Conservation (phyloP, 2,888 invertebrate species). For the Phengaris arion region DNA sequence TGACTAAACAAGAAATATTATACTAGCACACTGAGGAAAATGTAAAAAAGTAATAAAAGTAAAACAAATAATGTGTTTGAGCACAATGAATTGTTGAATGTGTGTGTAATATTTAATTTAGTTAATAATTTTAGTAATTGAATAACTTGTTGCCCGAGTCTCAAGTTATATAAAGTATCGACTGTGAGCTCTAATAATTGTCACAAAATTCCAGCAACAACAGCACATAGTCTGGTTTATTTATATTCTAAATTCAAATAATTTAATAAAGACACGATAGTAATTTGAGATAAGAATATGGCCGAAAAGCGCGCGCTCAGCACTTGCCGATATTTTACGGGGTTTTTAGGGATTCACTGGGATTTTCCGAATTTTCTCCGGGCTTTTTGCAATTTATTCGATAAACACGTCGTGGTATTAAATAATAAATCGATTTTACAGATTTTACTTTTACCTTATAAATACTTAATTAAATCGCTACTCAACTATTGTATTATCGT, state of each 20-base stretch:
- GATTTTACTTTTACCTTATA: too few species aligned
- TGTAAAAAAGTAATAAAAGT: too few species aligned
- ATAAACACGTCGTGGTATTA: background rate
- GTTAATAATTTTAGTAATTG: background rate
- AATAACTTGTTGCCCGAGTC: background rate
- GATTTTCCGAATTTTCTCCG: background rate
- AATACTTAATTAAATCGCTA: too few species aligned
- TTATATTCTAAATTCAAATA: background rate
- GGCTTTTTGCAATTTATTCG: background rate
- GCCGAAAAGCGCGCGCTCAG: background rate
- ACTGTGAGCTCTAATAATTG: too few species aligned
- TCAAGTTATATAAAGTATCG: too few species aligned
- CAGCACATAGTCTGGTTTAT: background rate
- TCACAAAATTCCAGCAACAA: background rate
- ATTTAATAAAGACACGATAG: background rate
- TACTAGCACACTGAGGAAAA: too few species aligned
- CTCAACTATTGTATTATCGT: too few species aligned
- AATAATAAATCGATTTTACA: background rate
- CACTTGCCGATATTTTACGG: background rate
- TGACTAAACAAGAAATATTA: too few species aligned
- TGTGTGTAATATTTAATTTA: too few species aligned
- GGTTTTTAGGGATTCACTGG: background rate
- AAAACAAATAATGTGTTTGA: too few species aligned
- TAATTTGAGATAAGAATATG: background rate
- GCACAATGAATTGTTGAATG: too few species aligned